Evolutionary conservation across 2,888 invertebrate species (phyloP).

Genomic region (Drosophila fulvimacula): DNA sequence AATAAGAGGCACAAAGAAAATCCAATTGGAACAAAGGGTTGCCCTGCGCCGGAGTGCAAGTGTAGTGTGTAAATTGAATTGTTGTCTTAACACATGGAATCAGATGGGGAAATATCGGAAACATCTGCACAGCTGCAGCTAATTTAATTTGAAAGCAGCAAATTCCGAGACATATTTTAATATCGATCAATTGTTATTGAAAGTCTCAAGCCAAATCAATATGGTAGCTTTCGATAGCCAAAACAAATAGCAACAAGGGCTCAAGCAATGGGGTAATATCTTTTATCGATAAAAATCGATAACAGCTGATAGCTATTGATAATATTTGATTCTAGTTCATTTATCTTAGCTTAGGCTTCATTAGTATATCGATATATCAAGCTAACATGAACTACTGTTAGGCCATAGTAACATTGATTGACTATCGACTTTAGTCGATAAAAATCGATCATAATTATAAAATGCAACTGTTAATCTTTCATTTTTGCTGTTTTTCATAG

Average conservation of each 20-base stretch:
- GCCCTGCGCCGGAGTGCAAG: background rate
- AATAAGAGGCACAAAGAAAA: constrained; percentile 60
- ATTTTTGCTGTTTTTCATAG: background rate
- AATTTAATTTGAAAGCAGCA: background rate
- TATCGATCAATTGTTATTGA: background rate
- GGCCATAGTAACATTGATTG: no score
- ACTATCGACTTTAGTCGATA: background rate
- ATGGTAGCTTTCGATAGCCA: no score
- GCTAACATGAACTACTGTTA: no score
- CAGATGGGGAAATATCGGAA: background rate
- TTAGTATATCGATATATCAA: no score
- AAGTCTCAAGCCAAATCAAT: background rate
- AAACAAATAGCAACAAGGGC: background rate
- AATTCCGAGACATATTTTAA: background rate
- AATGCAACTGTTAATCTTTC: background rate
- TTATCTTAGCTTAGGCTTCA: no score
- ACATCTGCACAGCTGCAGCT: background rate
- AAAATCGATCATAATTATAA: background rate
- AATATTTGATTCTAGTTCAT: no score
- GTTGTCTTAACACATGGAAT: constrained; percentile 24
- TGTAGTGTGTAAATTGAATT: constrained; percentile 57
- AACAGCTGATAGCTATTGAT: no score
- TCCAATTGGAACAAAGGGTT: constrained; percentile 50
- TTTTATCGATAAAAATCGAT: no score
- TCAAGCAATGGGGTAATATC: no score